phyloP scores from a whole-genome alignment of 2,797 vertebrate genomes.

The Ispidina lecontei region DNA sequence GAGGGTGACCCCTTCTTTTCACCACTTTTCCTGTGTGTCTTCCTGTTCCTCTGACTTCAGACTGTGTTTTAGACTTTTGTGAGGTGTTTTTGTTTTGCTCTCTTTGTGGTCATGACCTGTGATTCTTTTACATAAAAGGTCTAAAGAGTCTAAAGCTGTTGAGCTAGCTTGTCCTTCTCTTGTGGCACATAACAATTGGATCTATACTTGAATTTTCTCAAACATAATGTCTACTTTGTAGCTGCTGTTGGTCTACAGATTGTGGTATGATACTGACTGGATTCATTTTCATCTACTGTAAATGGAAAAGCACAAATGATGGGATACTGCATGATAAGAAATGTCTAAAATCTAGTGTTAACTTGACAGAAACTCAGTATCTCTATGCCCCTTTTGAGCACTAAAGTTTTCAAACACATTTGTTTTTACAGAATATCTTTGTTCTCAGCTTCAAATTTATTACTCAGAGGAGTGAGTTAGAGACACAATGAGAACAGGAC shows the following conservation, averaged over 20 bases:
- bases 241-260: background rate
- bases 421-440: background rate
- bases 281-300: background rate
- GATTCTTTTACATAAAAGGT: background rate
- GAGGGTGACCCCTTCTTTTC: background rate
- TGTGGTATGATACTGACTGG: background rate
- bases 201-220: background rate
- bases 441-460: background rate
- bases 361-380: background rate
- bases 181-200: background rate
- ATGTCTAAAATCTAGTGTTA: background rate
- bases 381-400: background rate
- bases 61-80: background rate
- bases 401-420: background rate
- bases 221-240: background rate
- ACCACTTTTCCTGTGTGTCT: background rate
- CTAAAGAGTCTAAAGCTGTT: background rate
- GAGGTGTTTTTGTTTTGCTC: background rate
- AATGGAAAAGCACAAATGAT: background rate
- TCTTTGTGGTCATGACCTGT: background rate
- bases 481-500: background rate
- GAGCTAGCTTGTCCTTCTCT: background rate
- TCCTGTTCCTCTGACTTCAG: background rate
- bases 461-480: background rate
- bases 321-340: background rate